phyloP scores from a whole-genome alignment of 1,140 invertebrate genomes.

The Dreissena rostriformis region DNA sequence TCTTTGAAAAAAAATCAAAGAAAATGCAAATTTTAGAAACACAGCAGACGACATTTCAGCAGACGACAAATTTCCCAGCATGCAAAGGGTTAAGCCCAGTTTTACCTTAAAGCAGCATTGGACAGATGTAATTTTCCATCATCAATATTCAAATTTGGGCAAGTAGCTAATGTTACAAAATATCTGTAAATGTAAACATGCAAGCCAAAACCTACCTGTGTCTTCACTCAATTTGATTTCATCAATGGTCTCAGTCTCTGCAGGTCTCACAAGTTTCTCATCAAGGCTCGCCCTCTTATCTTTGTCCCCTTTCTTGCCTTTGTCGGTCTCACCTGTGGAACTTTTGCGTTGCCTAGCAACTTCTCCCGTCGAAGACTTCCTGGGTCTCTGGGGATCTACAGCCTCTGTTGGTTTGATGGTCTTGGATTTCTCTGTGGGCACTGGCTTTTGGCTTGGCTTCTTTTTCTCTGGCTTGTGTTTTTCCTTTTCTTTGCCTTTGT shows the following conservation, averaged over 20 bases:
- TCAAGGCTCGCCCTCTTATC: constrained; percentile 27
- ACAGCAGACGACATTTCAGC: too few relatives aligned
- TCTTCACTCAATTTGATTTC: constrained; percentile 39
- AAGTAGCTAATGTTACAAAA: too few relatives aligned
- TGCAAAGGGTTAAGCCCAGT: too few relatives aligned
- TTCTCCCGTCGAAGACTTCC: neutral
- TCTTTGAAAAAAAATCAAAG: too few relatives aligned
- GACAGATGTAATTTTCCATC: too few relatives aligned
- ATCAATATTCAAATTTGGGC: too few relatives aligned
- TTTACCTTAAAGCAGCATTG: too few relatives aligned
- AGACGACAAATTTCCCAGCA: too few relatives aligned
- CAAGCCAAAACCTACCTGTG: constrained; percentile 10
- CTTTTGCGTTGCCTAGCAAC: constrained; percentile 14
- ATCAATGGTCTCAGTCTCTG: neutral
- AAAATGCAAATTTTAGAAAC: too few relatives aligned
- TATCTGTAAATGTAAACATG: too few relatives aligned
- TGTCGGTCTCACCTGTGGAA: constrained; percentile 12
- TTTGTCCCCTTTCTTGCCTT: constrained; percentile 16
- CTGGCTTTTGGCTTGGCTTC: constrained; percentile 13
- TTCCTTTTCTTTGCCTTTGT: constrained; percentile 44
- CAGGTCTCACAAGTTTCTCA: constrained; percentile 9
- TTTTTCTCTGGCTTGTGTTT: constrained; percentile 52
- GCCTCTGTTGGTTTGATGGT: constrained; percentile 16
- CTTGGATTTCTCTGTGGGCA: constrained; percentile 27
- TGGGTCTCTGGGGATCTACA: neutral